A percentile compares a stretch with the other conserved stretches of the same genome.
phyloP scores from a whole-genome alignment of 2,888 invertebrate genomes.

The Dicyrtomina minuta region DNA sequence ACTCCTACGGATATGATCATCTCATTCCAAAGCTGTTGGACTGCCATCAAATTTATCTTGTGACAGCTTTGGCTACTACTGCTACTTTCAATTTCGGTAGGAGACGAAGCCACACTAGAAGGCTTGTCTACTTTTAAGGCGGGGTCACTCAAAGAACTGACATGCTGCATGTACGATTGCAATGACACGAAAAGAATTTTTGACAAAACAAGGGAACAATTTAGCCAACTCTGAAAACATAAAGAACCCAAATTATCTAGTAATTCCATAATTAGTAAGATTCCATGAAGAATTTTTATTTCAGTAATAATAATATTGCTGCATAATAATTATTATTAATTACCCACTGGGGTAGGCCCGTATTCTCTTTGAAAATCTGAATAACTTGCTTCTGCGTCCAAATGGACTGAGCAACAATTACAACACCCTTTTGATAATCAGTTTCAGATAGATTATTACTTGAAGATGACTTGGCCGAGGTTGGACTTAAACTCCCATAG shows the following conservation, averaged over 20 bases:
- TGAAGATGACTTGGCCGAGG: constrained; percentile 13
- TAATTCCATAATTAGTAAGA: not conserved
- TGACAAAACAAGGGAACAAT: constrained; percentile 45
- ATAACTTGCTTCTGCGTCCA: constrained; percentile 50
- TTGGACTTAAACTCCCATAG: constrained; percentile 37
- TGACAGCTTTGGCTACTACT: constrained; percentile 38
- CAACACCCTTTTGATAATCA: constrained; percentile 48
- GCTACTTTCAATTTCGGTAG: not conserved
- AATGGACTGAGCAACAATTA: constrained; percentile 50
- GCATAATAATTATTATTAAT: not conserved
- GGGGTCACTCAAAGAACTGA: constrained; percentile 24
- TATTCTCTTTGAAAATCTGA: constrained; percentile 48
- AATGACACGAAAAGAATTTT: constrained; percentile 47
- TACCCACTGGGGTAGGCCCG: constrained; percentile 50
- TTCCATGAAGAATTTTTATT: no score
- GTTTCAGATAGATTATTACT: constrained; percentile 32
- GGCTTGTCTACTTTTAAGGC: constrained; percentile 12
- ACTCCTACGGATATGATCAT: constrained; percentile 43
- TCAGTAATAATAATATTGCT: not conserved
- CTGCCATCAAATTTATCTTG: constrained; percentile 47
- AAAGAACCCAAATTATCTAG: not conserved
- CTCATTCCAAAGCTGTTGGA: constrained; percentile 52
- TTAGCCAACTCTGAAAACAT: constrained; percentile 49
- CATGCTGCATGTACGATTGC: constrained; percentile 50
- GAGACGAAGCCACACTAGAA: not conserved